Evolutionary conservation across 1,140 invertebrate species (phyloP), one percentile per base, ranked within the genome.

Genomic region (Pteromalus puparum): DNA sequence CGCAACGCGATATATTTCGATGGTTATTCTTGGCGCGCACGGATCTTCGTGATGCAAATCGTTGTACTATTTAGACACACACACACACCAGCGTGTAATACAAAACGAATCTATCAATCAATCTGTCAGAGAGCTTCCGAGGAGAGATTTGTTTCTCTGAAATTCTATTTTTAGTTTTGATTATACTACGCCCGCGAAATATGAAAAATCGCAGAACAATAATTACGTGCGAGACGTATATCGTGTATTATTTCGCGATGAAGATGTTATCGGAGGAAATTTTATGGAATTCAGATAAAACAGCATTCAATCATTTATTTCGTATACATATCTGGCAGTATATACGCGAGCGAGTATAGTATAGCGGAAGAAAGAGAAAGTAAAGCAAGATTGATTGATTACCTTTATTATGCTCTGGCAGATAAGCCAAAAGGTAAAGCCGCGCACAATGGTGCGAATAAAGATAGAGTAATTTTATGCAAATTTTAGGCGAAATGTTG

Each of bases 381-480:
- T 70, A 70, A 28, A 28, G 28, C 24, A 70, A 28, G 67, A 70
- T 70, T 70, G 67, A 70, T 70, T 70, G 67, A 70, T 70, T 70
- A 70, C 24, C 67, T 28, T 70, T 70, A 30, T 70, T 70, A 70
- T 13, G 26, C 24, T 30, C 67, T 10, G 67, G 9, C 21, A 18
- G 67, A 70, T 28, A 70, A 70, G 28, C 67, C 67, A 3, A 70
- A 70, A 70, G 26, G 26, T 70, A 70, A 70, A 70, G 28, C 26
- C 24, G 15, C 26, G 67, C 24, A 12, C 21, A 18, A n/a, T 70
- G 13, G 67, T 28, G 67, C 12, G 28, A 70, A 70, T 28, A 5
- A 28, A 70, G 24, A 70, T 70, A 30, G 53, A 61, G 53, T 61
- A 61, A 61, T 61, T 61, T 61, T 61, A n/a, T 21, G 21, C 18